Conservation (phyloP, 2,113 vertebrate genomes). For the Pituophis catenifer region DNA sequence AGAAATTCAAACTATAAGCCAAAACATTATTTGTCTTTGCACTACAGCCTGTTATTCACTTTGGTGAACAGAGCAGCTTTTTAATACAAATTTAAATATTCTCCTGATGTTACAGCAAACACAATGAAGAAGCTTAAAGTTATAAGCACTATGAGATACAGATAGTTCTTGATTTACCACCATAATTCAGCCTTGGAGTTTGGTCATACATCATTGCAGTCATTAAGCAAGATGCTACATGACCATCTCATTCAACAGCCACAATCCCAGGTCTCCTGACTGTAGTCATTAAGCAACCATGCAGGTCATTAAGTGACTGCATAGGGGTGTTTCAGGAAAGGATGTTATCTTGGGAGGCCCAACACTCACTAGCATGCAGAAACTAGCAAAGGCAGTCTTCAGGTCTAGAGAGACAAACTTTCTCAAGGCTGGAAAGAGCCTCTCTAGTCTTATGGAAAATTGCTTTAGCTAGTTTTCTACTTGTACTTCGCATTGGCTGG, state of each 20-base stretch:
- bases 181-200: background rate
- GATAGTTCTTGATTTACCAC: background rate
- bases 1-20: background rate
- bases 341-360: background rate
- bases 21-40: background rate
- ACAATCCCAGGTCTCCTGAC: background rate
- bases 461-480: background rate
- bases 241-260: background rate
- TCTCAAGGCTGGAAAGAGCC: background rate
- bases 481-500: background rate
- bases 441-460: background rate
- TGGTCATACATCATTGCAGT: background rate
- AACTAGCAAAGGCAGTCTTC: background rate
- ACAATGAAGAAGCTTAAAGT: background rate
- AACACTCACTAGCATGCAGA: background rate
- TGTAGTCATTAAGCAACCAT: background rate
- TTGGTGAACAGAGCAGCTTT: background rate
- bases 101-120: background rate
- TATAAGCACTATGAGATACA: background rate
- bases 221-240: background rate
- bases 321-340: background rate
- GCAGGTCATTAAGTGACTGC: background rate
- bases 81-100: background rate
- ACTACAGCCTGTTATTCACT: background rate
- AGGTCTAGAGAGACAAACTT: background rate